Evolutionary conservation across 1,140 invertebrate species (phyloP), one percentile per base, ranked within the genome.

Genomic region (Metopolophium dirhodum): DNA sequence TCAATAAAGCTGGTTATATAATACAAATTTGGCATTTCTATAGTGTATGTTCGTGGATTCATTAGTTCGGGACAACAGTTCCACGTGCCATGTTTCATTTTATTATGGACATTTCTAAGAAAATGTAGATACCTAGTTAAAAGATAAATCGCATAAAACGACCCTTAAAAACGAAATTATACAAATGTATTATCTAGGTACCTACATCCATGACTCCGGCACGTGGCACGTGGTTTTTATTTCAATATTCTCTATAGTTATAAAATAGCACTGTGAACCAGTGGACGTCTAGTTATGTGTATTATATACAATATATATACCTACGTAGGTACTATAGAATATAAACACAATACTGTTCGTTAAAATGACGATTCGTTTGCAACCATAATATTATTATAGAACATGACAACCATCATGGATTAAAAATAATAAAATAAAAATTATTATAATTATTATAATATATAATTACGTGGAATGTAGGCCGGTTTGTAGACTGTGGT

Each of bases 401-500:
- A 51, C 61, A n/a, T 35, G 14, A 77, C 0, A 77, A 0, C 30
- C 4, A 4, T n/a, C 14, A 11, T n/a, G 30, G n/a, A 18, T 77
- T 1, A n/a, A 77, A n/a, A 77, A 18, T 35, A 22, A 51, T 51
- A 51, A 47, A 8, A 9, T 47, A 47, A 47, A 51, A 51, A 49
- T 18, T 20, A 4, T 18, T 18, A 51, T 41, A 51, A 51, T 37
- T n/a, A 47, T 86, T 30, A 18, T 47, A 86, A 47, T 30, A 35
- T n/a, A 90, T 61, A 41, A 18, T 90, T 90, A 90, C 89, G 30
- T 90, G 54, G 37, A 94, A 93, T 89, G 82, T 85, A 22, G 91
- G 47, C 2, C 26, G 82, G 30, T 86, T 93, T 26, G 49, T 41
- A 1, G 91, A 93, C 35, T 93, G 91, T 26, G 91, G 91, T 86